Percentiles rank a stretch among this genome's conserved stretches.
These are phyloP conservation scores for Catagonus wagneri DNA, from an alignment of 2,113 vertebrate species.

Conservation along the genomic window DNA sequence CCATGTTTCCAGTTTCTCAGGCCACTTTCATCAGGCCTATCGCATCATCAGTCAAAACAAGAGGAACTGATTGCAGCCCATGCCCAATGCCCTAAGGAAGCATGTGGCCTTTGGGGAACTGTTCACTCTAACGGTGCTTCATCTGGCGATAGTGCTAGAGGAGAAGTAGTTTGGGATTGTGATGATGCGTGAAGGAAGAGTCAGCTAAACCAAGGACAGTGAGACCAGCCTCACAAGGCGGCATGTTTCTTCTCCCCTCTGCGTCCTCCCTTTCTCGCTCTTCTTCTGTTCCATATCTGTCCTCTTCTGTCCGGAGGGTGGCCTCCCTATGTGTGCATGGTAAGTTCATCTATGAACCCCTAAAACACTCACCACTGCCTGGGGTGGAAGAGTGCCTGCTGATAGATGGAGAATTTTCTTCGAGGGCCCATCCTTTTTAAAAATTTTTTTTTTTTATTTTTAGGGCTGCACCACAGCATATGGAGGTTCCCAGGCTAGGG, in stretches of 20 bases:
- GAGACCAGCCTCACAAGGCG: background rate
- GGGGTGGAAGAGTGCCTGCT: background rate
- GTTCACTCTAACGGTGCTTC: rapidly evolving
- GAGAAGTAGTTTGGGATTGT: background rate
- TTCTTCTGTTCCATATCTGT: background rate
- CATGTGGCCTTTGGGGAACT: background rate
- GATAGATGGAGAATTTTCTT: background rate
- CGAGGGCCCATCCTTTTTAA: background rate
- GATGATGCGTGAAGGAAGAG: background rate
- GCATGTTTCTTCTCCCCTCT: background rate
- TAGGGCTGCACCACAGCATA: no score
- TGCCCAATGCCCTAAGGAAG: background rate
- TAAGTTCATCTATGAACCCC: background rate
- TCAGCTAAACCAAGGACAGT: background rate
- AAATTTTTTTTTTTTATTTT: no score
- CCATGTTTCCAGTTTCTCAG: background rate
- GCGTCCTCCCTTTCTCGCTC: background rate
- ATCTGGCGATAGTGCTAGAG: background rate
- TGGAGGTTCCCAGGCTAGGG: no score
- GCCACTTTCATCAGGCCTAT: background rate
- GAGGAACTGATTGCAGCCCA: background rate
- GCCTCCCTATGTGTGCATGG: background rate
- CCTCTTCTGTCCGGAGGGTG: background rate
- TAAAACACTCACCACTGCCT: background rate
- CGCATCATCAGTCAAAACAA: background rate